phyloP scores from a whole-genome alignment of 1,140 invertebrate genomes.

The Neodiprion pinetum region DNA sequence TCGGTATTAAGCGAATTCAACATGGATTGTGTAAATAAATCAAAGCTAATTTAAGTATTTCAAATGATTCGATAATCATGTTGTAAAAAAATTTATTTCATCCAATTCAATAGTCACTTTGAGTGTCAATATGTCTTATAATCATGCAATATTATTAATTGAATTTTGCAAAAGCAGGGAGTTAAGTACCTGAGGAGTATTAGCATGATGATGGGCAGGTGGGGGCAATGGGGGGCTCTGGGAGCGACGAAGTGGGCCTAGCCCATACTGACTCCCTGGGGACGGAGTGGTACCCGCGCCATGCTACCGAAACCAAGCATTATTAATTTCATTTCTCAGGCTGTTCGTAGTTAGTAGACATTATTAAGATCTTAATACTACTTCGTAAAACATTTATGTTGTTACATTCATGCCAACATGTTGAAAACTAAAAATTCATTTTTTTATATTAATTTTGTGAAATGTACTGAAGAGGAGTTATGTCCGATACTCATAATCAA shows the following conservation, averaged over 20 bases:
- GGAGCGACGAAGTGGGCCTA: conserved; percentile 57
- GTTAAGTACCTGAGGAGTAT: conserved; percentile 75
- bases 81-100: neutral
- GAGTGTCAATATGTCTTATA: neutral
- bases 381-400: too few species aligned
- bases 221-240: conserved; percentile 72
- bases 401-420: too few species aligned
- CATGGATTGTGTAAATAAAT: too few species aligned
- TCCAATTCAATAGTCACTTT: neutral
- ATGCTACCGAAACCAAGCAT: conserved; percentile 56
- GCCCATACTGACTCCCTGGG: conserved; percentile 55
- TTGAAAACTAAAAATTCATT: too few species aligned
- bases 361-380: neutral
- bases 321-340: conserved; percentile 33
- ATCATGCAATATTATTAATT: neutral
- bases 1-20: too few species aligned
- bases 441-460: too few species aligned
- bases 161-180: conserved; percentile 8
- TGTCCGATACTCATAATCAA: too few species aligned
- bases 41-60: too few species aligned
- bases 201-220: conserved; percentile 81
- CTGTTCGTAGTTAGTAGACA: neutral
- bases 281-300: conserved; percentile 55
- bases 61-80: neutral
- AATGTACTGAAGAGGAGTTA: too few species aligned